Evolutionary conservation across 2,888 invertebrate species (phyloP).

Genomic region (Acronicta aceris): DNA sequence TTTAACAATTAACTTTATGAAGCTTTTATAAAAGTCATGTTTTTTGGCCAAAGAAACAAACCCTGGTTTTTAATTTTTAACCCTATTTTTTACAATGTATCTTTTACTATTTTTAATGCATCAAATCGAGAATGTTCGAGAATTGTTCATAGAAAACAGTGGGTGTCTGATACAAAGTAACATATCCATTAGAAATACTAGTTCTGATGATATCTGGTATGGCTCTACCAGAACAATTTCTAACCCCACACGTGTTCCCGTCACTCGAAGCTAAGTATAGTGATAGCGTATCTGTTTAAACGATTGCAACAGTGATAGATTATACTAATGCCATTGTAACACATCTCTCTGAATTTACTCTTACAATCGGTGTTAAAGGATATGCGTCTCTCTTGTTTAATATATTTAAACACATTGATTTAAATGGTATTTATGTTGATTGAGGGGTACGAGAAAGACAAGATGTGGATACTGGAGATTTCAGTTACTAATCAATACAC

Average conservation of each 20-base stretch:
- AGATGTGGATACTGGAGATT: conserved; percentile 11
- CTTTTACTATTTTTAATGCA: too few relatives aligned
- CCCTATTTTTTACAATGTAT: too few relatives aligned
- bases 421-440: conserved; percentile 11
- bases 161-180: conserved; percentile 17
- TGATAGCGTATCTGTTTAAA: conserved; percentile 46
- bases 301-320: conserved; percentile 48
- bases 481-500: conserved; percentile 1
- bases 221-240: conserved; percentile 42
- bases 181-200: conserved; percentile 37
- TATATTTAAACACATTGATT: conserved; percentile 9
- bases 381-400: neutral
- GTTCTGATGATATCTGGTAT: conserved; percentile 26
- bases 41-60: too few relatives aligned
- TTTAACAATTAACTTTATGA: too few relatives aligned
- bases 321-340: conserved; percentile 15
- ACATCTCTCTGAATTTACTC: conserved; percentile 14
- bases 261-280: conserved; percentile 37
- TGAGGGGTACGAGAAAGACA: neutral
- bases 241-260: conserved; percentile 45
- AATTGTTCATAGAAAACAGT: too few relatives aligned
- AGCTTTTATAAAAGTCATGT: too few relatives aligned
- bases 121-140: too few relatives aligned
- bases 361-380: conserved; percentile 17
- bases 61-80: too few relatives aligned